phyloP scores from a whole-genome alignment of 37 sponge, comb jelly and placozoan genomes.

The Chondrilla cf. caribensis region DNA sequence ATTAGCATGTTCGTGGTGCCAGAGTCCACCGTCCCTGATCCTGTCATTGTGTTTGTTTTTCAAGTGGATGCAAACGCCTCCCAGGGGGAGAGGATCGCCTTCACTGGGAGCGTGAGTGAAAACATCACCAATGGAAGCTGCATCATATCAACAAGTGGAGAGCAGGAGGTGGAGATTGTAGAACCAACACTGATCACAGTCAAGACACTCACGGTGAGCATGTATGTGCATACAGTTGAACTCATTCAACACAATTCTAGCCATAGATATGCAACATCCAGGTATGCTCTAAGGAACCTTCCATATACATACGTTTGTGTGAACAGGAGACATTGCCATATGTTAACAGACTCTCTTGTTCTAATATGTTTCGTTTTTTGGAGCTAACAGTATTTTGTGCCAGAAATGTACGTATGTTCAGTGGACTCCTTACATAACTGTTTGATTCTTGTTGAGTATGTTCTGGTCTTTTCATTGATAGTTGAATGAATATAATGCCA shows the following conservation, averaged over 20 bases:
- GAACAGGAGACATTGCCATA: no score
- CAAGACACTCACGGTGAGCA: neutral
- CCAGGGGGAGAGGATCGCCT: neutral
- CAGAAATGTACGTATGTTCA: no score
- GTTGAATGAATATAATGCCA: no score
- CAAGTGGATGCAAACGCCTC: neutral
- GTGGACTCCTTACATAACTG: no score
- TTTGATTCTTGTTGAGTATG: no score
- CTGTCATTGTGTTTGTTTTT: neutral
- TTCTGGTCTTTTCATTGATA: no score
- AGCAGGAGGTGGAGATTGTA: neutral
- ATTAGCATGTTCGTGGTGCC: neutral
- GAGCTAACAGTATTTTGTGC: no score
- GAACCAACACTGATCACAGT: neutral
- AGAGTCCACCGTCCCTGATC: neutral
- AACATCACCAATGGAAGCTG: slow-evolving; percentile 1
- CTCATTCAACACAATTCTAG: no score
- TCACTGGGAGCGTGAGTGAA: neutral
- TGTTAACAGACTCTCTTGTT: no score
- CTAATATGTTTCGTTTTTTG: no score
- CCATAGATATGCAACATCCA: no score
- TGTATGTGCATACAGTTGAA: no score
- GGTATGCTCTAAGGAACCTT: neutral
- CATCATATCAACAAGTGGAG: neutral
- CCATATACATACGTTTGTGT: neutral